A percentile compares a stretch with the other conserved stretches of the same genome.
These are phyloP conservation scores for Nymphicus hollandicus DNA, from an alignment of 2,113 vertebrate species.

Conservation along the genomic window DNA sequence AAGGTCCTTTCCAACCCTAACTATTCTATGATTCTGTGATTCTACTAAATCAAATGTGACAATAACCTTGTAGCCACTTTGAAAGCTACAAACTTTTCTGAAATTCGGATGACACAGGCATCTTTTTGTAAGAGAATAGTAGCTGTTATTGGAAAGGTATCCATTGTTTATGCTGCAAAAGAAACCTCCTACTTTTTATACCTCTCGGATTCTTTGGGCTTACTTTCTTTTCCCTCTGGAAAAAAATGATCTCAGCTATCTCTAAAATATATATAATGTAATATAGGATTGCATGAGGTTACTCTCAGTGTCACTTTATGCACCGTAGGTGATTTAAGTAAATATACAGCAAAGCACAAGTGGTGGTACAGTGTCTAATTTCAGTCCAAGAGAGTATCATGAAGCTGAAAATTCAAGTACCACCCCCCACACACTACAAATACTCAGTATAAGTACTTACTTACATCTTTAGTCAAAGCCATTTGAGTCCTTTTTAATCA, in stretches of 20 bases:
- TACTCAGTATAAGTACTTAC: background rate
- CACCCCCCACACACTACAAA: background rate
- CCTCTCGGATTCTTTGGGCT: background rate
- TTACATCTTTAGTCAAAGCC: background rate
- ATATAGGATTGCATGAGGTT: background rate
- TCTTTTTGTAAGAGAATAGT: background rate
- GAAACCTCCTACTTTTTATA: background rate
- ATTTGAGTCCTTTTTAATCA: slow-evolving; percentile 15
- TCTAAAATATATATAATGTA: background rate
- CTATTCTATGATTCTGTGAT: background rate
- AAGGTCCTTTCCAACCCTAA: too few relatives aligned
- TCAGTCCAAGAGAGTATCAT: background rate
- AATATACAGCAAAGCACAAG: background rate
- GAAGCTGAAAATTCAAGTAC: background rate
- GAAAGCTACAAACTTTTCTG: background rate
- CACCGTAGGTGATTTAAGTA: background rate
- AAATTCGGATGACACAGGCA: background rate
- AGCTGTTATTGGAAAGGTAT: background rate
- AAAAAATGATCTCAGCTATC: background rate
- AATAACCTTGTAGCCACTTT: background rate
- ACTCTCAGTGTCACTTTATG: background rate
- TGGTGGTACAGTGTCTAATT: background rate
- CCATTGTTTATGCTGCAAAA: background rate
- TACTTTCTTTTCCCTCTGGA: background rate
- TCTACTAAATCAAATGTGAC: background rate